Base-by-base conservation (phyloP, 1,140 invertebrate genomes). In the Agraylea sexmaculata region DNA sequence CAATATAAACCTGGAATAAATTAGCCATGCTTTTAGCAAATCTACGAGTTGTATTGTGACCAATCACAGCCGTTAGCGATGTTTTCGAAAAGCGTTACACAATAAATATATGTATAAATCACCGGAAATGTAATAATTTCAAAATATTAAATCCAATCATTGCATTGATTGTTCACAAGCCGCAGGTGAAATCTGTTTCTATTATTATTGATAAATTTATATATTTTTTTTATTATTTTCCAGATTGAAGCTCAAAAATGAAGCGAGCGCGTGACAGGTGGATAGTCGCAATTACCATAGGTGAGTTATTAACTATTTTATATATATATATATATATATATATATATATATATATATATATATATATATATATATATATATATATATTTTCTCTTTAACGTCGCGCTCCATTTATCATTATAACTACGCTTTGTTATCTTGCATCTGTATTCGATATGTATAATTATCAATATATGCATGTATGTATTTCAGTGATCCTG, bases 221-320 rank as follows among this genome's bases (percentile, higher is more conserved):
- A 39, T 40, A 22, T 33, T 28, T 17, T 13, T 2, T 16, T 27
- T 38, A 28, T 38, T 13, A 5, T 23, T 27, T 41, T 41, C 18
- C 39, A 41, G 39, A 41, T 22, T 34, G 21, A 15, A 11, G n/a
- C 27, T 25, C 6, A 13, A 41, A 41, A 41, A 41, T 41, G 39
- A 41, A 41, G 15, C 21, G 38, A 16, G 39, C 20, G 11, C 33
- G 39, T 21, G 39, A 41, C 22, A 41, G 39, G 16, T 41, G 39
- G 39, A 25, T 22, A 6, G 19, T 23, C 13, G 22, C 33, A 11
- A 30, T 41, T 20, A 32, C 34, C 10, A 33, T 41, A 34, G 39
- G 39, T 41, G 7, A 5, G 39, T 25, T 15, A 6, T 20, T 20
- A 6, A 20, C 19, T 20, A 4, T 20, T 7, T 25, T 25, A 25